Conservation (phyloP, 2,113 vertebrate species). For the Vimba vimba region DNA sequence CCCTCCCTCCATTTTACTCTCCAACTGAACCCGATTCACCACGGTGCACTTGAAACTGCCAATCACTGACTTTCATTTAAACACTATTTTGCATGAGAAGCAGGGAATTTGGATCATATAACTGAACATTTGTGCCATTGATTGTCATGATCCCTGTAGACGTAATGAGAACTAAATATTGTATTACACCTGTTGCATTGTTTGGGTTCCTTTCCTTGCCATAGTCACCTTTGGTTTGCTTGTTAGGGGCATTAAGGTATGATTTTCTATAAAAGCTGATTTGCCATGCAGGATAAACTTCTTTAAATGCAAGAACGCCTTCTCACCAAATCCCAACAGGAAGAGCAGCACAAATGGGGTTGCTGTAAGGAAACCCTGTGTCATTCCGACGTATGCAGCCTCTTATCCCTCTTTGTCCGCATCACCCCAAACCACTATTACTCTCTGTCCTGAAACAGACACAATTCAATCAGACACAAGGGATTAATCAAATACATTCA, state of each 20-base stretch:
- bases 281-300: neutral
- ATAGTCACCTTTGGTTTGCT: neutral
- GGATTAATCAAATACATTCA: neutral
- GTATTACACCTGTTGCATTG: slow-evolving; percentile 21
- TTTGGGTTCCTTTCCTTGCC: neutral
- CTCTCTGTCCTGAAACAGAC: slow-evolving; percentile 45
- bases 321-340: slow-evolving; percentile 90
- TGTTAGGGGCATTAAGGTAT: neutral
- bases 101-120: neutral
- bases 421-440: slow-evolving; percentile 78
- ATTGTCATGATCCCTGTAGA: slow-evolving; percentile 12
- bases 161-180: neutral
- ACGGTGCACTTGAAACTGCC: slow-evolving; percentile 12
- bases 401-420: slow-evolving; percentile 79
- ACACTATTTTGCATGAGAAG: slow-evolving; percentile 32
- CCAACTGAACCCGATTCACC: slow-evolving; percentile 32
- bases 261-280: neutral
- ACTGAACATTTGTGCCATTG: slow-evolving; percentile 10
- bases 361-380: slow-evolving; percentile 82
- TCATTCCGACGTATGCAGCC: slow-evolving; percentile 88
- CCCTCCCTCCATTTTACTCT: slow-evolving; percentile 48
- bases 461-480: slow-evolving; percentile 14
- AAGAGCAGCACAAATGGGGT: slow-evolving; percentile 81
- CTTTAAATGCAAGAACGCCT: neutral
- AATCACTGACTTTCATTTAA: slow-evolving; percentile 31